Evolutionary conservation across 2,888 invertebrate genomes (phyloP), one percentile per base, ranked within the genome.

Genomic region (Trilocha varians): DNA sequence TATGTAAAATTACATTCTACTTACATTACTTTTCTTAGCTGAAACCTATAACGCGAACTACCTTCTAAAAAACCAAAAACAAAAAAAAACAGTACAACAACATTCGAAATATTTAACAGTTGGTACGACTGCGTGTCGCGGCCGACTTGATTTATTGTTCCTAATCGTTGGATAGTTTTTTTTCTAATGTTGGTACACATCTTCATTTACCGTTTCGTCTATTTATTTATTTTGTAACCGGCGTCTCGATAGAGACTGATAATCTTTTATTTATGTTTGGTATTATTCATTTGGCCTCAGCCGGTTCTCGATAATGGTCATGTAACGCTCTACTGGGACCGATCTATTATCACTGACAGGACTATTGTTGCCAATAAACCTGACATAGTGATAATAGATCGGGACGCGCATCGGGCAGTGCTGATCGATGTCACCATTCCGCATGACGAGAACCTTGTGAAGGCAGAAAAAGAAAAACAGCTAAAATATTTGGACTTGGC

Each of bases 191-290:
- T 57, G 56, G 59, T 60, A 62, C 65, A 73, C 70, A 70, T 62
- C 75, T 74, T 75, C 69, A 73, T 80, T 76, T 77, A 77, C 78
- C 75, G 75, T 78, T 25, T 74, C 63, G 61, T 55, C 72, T 76
- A 78, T 78, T 78, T 80, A 78, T 78, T 75, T 76, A 62, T 65
- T 68, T 72, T 73, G 75, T 73, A 68, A 61, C 62, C 61, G 53
- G 58, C 68, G 65, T 68, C 66, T 65, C 69, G 77, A 76, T 82
- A 80, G 73, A 65, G 67, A 62, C 69, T 70, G 83, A 79, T 84
- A 84, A 84, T 83, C 80, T 67, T 76, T 83, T 80, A 85, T 85
- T 83, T 79, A 85, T 84, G 75, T 68, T 52, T 47, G 55, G 67
- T 63, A 79, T 83, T 78, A 78, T 75, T 83, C 79, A 71, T 43